Base-by-base conservation (phyloP, 1,140 invertebrate species). In the Scaptomyza pallida region DNA sequence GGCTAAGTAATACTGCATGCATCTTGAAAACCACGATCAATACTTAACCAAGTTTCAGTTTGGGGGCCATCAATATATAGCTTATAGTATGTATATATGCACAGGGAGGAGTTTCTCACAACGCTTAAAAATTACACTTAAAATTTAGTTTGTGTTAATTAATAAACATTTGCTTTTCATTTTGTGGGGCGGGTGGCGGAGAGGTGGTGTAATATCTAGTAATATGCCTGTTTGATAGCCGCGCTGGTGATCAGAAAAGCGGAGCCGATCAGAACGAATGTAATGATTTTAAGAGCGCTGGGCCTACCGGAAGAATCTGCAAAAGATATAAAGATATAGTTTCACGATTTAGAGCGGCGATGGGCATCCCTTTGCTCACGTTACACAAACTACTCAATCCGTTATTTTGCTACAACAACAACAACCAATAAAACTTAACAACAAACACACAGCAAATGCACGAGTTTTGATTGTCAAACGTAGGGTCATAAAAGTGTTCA, bases 261-360 rank as follows among this genome's bases (percentile, higher is more conserved):
- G 52, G 90, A 86, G 33, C 89, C 89, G 59, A 91, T 91, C 57
- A 91, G 70, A 68, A 89, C 57, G 48, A 91, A 91, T 59, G 90
- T 91, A 47, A 91, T 91, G 71, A 91, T 90, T 91, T 91, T 91
- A 50, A 91, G 78, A 67, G 88, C 88, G 78, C 90, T 91, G 75
- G 90, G 90, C 72, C 90, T 90, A 67, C 83, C 88, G 90, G 90
- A 91, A 91, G 90, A 91, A 89, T 91, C 90, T 91, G 59, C 21
- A 75, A 70, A 44, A 0, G 43, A 0, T 21, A 9, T 21, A 21
- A 30, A 30, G 6, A 8, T 30, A 30, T 30, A 30, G 26, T 30
- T 1, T 30, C 2, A 30, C 6, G n/a, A n/a, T n/a, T n/a, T n/a
- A n/a, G n/a, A n/a, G n/a, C n/a, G n/a, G n/a, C n/a, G n/a, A n/a